A percentile compares a stretch with the other conserved stretches of the same genome.
phyloP scores from a whole-genome alignment of 2,797 vertebrate genomes.

The Lateolabrax maculatus region DNA sequence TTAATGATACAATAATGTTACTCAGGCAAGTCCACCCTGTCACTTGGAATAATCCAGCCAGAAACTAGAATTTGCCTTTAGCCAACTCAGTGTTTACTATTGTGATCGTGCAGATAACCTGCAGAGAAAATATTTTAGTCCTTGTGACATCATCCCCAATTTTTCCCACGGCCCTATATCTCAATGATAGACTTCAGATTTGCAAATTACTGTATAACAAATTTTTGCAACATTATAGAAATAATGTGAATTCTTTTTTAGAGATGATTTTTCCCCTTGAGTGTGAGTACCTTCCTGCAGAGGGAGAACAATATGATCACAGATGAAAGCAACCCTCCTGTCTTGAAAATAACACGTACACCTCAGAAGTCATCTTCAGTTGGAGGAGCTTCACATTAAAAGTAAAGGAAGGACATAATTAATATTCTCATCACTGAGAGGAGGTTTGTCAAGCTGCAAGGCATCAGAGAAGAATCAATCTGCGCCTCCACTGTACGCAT shows the following conservation, averaged over 20 bases:
- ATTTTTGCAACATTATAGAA: background rate
- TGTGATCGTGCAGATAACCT: background rate
- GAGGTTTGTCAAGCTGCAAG: constrained; percentile 74
- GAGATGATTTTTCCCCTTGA: background rate
- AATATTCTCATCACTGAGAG: constrained; percentile 76
- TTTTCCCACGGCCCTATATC: background rate
- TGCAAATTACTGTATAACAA: background rate
- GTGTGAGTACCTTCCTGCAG: constrained; percentile 2
- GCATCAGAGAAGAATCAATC: constrained; percentile 74
- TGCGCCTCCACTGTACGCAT: constrained; percentile 43
- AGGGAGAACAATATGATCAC: constrained; percentile 10
- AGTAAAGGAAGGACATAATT: constrained; percentile 75
- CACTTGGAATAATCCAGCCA: constrained; percentile 9
- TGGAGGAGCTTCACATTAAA: constrained; percentile 45
- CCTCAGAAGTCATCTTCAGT: constrained; percentile 46
- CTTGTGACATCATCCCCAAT: background rate
- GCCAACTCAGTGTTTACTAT: constrained; percentile 9
- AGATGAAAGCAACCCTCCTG: constrained; percentile 38
- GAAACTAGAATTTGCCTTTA: background rate
- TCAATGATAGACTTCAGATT: background rate
- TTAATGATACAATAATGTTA: background rate
- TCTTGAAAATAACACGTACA: constrained; percentile 34
- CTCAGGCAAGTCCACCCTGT: background rate
- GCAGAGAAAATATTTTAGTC: background rate
- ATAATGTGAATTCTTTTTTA: background rate